These are phyloP conservation scores for Phorcus lineatus DNA, from an alignment of 2,888 invertebrate species.

Conservation along the genomic window DNA sequence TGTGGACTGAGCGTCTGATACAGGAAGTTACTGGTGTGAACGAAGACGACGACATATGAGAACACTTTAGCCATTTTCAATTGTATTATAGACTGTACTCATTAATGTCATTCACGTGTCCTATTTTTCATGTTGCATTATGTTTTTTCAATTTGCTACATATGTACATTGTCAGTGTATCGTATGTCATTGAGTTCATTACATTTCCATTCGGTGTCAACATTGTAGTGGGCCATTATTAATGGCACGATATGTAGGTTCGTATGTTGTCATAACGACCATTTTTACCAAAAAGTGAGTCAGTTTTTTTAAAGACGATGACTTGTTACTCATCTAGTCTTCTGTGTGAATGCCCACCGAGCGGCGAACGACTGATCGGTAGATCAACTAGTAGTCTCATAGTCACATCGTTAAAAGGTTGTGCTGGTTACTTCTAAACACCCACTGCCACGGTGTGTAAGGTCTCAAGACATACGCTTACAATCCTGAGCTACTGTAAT, in stretches of 20 bases:
- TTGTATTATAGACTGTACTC: constrained; percentile 24
- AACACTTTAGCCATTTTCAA: constrained; percentile 17
- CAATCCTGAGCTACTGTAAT: no score
- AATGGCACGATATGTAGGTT: constrained; percentile 3
- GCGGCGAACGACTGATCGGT: background rate
- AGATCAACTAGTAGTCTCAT: background rate
- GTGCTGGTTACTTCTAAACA: background rate
- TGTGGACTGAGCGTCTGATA: no score
- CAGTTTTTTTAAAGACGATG: background rate
- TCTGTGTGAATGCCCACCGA: constrained; percentile 8
- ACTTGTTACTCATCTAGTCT: constrained; percentile 2
- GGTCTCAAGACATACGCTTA: background rate
- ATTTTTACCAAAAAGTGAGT: constrained; percentile 16
- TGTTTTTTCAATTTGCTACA: constrained; percentile 25
- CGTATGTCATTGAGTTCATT: constrained; percentile 6
- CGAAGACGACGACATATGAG: background rate
- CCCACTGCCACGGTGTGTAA: background rate
- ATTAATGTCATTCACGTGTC: constrained; percentile 20
- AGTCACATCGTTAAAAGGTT: constrained; percentile 1
- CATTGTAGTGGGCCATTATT: background rate
- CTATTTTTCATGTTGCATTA: constrained; percentile 26
- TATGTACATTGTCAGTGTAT: constrained; percentile 25
- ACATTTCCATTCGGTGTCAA: constrained; percentile 19
- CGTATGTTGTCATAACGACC: constrained; percentile 2
- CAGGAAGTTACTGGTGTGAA: no score